Percentiles rank a stretch among this genome's conserved stretches.
Evolutionary conservation across 2,888 invertebrate species (phyloP).

Genomic region (Lobophora halterata): DNA sequence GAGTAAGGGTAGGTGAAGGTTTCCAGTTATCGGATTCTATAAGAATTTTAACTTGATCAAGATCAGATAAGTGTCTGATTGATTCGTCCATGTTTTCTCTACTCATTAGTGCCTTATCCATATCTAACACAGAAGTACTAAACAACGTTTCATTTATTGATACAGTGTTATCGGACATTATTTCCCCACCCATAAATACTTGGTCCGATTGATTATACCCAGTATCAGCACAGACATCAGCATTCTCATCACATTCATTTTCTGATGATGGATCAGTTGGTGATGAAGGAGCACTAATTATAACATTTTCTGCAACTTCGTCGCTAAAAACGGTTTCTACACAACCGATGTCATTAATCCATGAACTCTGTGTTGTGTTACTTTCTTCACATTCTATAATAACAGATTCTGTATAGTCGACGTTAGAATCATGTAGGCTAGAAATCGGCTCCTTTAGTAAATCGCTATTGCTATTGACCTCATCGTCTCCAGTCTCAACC

Average conservation of each 20-base stretch:
- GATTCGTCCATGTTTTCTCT: constrained; percentile 27
- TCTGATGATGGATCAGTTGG: constrained; percentile 42
- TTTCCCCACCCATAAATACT: constrained; percentile 55
- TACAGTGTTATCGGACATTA: constrained; percentile 54
- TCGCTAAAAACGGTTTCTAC: constrained; percentile 73
- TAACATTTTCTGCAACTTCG: constrained; percentile 62
- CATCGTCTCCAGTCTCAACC: constrained; percentile 33
- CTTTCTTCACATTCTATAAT: constrained; percentile 41
- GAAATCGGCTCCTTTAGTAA: constrained; percentile 10
- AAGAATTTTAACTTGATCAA: constrained; percentile 47
- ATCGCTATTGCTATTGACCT: constrained; percentile 15
- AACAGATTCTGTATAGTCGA: constrained; percentile 40
- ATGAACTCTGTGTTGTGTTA: constrained; percentile 51
- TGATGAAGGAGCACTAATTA: constrained; percentile 48
- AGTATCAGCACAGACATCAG: constrained; percentile 35
- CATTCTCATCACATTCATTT: constrained; percentile 38
- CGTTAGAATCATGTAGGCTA: constrained; percentile 23
- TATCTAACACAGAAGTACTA: constrained; percentile 63
- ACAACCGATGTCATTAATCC: constrained; percentile 72
- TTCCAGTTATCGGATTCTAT: constrained; percentile 44
- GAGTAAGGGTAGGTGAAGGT: constrained; percentile 27
- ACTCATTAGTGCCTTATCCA: constrained; percentile 53
- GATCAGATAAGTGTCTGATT: constrained; percentile 40
- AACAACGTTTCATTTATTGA: constrained; percentile 61
- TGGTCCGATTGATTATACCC: constrained; percentile 47